Evolutionary conservation across 2,888 invertebrate species (phyloP).

Genomic region (Amblyjoppa fuscipennis): DNA sequence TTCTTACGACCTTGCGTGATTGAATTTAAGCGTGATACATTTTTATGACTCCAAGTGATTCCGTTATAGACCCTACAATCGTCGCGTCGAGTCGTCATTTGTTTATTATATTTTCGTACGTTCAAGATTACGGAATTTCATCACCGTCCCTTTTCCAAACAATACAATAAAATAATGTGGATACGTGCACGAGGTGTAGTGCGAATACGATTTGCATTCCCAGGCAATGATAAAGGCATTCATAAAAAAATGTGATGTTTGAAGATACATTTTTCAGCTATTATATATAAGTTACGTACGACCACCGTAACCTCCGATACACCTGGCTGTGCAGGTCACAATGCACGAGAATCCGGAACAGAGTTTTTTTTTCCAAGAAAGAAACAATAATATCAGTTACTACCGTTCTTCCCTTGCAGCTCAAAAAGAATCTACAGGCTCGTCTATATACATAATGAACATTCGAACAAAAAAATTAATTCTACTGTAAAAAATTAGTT

Average conservation of each 20-base stretch:
- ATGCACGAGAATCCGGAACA: conserved; percentile 62
- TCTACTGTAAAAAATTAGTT: background rate
- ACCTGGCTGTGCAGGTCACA: conserved; percentile 79
- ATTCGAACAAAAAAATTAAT: background rate
- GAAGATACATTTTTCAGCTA: conserved; percentile 41
- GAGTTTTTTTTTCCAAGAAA: conserved; percentile 53
- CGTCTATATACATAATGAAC: background rate
- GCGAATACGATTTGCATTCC: conserved; percentile 47
- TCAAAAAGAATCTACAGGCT: background rate
- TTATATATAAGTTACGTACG: conserved; percentile 80
- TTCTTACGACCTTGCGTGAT: conserved; percentile 86
- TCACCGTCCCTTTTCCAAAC: background rate
- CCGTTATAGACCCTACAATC: background rate
- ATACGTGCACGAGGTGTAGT: conserved; percentile 26
- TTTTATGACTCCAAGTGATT: background rate
- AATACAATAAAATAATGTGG: background rate
- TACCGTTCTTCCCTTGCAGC: conserved; percentile 1
- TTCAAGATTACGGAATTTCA: background rate
- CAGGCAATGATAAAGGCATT: conserved; percentile 51
- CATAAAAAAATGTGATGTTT: conserved; percentile 19
- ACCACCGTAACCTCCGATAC: conserved; percentile 79
- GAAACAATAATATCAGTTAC: conserved; percentile 58
- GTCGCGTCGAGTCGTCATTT: conserved; percentile 19
- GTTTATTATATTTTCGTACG: background rate
- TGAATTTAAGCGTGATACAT: conserved; percentile 19